phyloP scores from a whole-genome alignment of 1,140 invertebrate species.

The Helicoverpa zea region DNA sequence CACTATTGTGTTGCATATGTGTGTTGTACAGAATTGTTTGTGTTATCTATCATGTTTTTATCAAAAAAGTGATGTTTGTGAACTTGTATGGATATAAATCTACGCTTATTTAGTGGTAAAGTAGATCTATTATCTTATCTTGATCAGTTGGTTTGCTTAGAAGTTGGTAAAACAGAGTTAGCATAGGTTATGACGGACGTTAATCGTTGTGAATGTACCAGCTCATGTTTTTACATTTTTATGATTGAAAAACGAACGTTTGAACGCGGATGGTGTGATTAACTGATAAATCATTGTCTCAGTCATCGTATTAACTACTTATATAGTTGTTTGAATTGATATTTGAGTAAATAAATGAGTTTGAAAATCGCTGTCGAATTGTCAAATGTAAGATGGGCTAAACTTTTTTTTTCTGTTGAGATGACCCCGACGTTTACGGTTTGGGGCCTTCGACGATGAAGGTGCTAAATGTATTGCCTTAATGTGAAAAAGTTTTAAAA shows the following conservation, averaged over 20 bases:
- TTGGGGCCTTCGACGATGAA: slow-evolving; percentile 59
- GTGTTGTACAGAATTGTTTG: slow-evolving; percentile 76
- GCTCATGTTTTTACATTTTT: slow-evolving; percentile 82
- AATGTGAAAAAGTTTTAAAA: slow-evolving; percentile 19
- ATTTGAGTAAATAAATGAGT: slow-evolving; percentile 23
- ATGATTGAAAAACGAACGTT: slow-evolving; percentile 65
- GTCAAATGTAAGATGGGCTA: slow-evolving; percentile 27
- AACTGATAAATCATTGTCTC: slow-evolving; percentile 48
- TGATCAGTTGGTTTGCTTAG: slow-evolving; percentile 67
- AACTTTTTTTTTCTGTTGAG: slow-evolving; percentile 45
- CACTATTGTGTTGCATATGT: slow-evolving; percentile 61
- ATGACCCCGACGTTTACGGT: slow-evolving; percentile 56
- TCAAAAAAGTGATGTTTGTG: slow-evolving; percentile 84
- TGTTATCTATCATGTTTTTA: slow-evolving; percentile 86
- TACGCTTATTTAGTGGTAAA: slow-evolving; percentile 80
- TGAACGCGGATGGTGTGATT: slow-evolving; percentile 39
- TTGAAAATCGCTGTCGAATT: slow-evolving; percentile 38
- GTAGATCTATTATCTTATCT: slow-evolving; percentile 75
- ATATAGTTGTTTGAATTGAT: not conserved
- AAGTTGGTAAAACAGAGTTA: slow-evolving; percentile 61
- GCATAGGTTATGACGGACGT: slow-evolving; percentile 73
- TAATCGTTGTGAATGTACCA: slow-evolving; percentile 56
- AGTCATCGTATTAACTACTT: slow-evolving; percentile 13
- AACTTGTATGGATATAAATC: slow-evolving; percentile 75
- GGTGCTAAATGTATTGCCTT: slow-evolving; percentile 46